A percentile compares a stretch with the other conserved stretches of the same genome.
These are phyloP conservation scores for Scleropages formosus DNA, from an alignment of 2,797 vertebrate species.

Conservation along the genomic window DNA sequence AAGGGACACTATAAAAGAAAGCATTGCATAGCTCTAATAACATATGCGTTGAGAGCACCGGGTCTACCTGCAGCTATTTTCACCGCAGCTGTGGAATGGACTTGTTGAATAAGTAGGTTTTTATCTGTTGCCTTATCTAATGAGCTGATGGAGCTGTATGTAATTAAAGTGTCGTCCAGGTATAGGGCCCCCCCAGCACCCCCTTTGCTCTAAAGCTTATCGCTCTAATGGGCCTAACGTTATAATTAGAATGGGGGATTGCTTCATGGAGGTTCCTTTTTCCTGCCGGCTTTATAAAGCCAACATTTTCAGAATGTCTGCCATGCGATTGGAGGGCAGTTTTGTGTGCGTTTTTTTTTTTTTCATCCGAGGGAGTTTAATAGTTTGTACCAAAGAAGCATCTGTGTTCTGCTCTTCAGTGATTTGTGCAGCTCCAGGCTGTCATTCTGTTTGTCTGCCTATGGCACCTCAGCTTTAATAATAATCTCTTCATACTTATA, in stretches of 20 bases:
- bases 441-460: no score
- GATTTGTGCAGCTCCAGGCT: background rate
- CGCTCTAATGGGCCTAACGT: conserved; percentile 8
- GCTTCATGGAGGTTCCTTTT: background rate
- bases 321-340: background rate
- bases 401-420: conserved; percentile 36
- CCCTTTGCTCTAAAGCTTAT: background rate
- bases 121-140: conserved; percentile 19
- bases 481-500: no score
- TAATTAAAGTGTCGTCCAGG: conserved; percentile 26
- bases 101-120: background rate
- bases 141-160: conserved; percentile 12
- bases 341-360: background rate
- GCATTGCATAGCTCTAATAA: background rate
- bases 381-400: conserved; percentile 32
- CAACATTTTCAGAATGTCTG: conserved; percentile 4
- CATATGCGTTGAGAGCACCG: background rate
- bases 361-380: background rate
- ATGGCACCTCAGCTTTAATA: no score
- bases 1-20: conserved; percentile 20
- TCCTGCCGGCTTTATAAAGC: background rate
- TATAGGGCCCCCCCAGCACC: background rate
- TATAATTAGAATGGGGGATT: background rate
- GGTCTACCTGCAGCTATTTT: conserved; percentile 21
- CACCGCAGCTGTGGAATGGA: background rate